Evolutionary conservation across 64 coral and sea anemone genomes (phyloP).

Genomic region (Montipora efflorescens): DNA sequence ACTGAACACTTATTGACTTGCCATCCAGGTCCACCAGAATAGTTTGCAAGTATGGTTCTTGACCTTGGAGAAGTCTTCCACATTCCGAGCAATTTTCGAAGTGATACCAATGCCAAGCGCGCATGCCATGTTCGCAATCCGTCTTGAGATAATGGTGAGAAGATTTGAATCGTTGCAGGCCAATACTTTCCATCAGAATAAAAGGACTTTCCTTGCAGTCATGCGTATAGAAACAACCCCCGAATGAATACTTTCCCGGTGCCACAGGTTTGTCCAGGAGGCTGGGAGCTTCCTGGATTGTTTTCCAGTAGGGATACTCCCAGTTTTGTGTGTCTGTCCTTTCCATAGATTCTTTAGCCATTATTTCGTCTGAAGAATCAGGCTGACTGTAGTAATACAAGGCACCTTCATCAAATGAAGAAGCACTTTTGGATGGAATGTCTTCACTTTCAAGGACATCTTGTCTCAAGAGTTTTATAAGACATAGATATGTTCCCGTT

Average conservation of each 20-base stretch:
- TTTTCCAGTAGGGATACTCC: constrained; percentile 64
- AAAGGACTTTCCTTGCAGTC: constrained; percentile 25
- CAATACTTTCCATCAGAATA: not conserved
- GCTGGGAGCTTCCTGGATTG: constrained; percentile 51
- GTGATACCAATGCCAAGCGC: constrained; percentile 63
- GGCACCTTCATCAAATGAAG: not conserved
- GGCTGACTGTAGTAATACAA: not conserved
- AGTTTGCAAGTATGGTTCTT: not conserved
- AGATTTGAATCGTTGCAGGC: not conserved
- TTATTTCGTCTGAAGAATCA: not conserved
- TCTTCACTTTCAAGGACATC: not conserved
- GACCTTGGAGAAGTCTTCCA: constrained; percentile 29
- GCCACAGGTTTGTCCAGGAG: constrained; percentile 15
- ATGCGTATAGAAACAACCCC: constrained; percentile 37
- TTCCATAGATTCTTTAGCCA: no score
- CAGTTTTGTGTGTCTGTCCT: not conserved
- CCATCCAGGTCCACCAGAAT: not conserved
- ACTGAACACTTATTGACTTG: not conserved
- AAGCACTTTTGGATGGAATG: not conserved
- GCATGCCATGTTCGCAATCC: not conserved
- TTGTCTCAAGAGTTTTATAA: no score
- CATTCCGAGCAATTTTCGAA: constrained; percentile 20
- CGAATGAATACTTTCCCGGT: constrained; percentile 41
- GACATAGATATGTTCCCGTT: no score
- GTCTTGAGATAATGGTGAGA: not conserved